Evolutionary conservation across 30 jellyfish, hydroid and myxozoan species (phyloP).

Genomic region (Phacellophora camtschatica): DNA sequence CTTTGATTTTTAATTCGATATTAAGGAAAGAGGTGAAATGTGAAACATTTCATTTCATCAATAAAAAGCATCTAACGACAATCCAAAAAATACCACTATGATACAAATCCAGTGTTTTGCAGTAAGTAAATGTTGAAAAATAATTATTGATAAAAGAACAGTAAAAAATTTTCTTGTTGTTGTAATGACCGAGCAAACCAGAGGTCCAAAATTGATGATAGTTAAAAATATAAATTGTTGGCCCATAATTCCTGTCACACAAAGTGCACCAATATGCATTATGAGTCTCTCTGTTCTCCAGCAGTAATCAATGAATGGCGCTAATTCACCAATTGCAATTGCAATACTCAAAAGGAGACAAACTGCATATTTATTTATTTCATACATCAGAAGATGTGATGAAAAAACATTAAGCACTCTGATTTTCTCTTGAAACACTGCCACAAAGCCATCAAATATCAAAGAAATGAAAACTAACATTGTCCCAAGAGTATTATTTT

Average conservation of each 20-base stretch:
- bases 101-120: slow-evolving; percentile 51
- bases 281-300: neutral
- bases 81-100: slow-evolving; percentile 54
- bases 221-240: slow-evolving; percentile 73
- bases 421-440: slow-evolving; percentile 57
- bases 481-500: slow-evolving; percentile 11
- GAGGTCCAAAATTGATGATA: slow-evolving; percentile 78
- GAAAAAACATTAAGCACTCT: slow-evolving; percentile 2
- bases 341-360: slow-evolving; percentile 27
- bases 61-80: slow-evolving; percentile 46
- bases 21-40: too few species aligned
- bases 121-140: slow-evolving; percentile 52
- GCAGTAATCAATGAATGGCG: slow-evolving; percentile 12
- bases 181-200: slow-evolving; percentile 79
- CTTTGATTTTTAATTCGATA: too few species aligned
- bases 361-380: slow-evolving; percentile 56
- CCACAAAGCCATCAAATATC: slow-evolving; percentile 74
- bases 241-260: slow-evolving; percentile 77
- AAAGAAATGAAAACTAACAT: slow-evolving; percentile 44
- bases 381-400: slow-evolving; percentile 60
- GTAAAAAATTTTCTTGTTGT: slow-evolving; percentile 82
- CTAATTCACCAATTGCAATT: slow-evolving; percentile 30
- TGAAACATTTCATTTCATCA: neutral
- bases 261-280: slow-evolving; percentile 10
- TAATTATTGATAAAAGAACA: slow-evolving; percentile 48